Evolutionary conservation across 2,113 vertebrate genomes (phyloP), one percentile per base, ranked within the genome.

Genomic region (Phalacrocorax brasilianus): DNA sequence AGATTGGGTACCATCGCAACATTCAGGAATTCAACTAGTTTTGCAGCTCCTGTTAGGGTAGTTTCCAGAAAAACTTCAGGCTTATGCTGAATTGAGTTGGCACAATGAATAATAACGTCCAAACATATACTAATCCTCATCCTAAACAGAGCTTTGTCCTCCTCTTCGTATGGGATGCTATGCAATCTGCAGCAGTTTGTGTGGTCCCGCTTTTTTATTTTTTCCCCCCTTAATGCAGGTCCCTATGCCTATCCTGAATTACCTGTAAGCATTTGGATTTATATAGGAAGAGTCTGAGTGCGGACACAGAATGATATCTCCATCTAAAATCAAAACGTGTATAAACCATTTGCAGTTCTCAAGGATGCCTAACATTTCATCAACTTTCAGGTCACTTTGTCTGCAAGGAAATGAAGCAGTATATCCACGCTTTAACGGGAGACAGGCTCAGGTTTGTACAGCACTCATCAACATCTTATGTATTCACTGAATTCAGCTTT

Each of bases 81-180:
- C 45, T 67, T 53, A 59, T 26, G n/a, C 27, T 50, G 88, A 28
- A 63, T 9, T 63, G 62, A 33, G 19, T 33, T 56, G 33, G 42
- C 23, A 71, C 72, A 49, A 50, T 1, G 1, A 63, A n/a, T 68
- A 68, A 55, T 14, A 47, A 76, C 42, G 16, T 70, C 56, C 49
- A 44, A 50, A 28, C 8, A 56, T 11, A 33, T 3, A 4, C 42
- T 42, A 82, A 82, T 33, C 71, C 38, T 76, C 56, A 71, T 24
- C 32, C 32, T 23, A 35, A 44, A 30, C 20, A 70, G 22, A 56
- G 28, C 28, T 71, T 76, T 52, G 35, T 65, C 11, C 9, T 65
- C 35, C 12, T 42, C 33, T 67, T 42, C 0, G 0, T 44, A 33
- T 9, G 14, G 26, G 53, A 80, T 0, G 1, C 21, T 40, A 35